Conservation (phyloP, 64 coral and sea anemone genomes). For the Dendrophyllia cribrosa region DNA sequence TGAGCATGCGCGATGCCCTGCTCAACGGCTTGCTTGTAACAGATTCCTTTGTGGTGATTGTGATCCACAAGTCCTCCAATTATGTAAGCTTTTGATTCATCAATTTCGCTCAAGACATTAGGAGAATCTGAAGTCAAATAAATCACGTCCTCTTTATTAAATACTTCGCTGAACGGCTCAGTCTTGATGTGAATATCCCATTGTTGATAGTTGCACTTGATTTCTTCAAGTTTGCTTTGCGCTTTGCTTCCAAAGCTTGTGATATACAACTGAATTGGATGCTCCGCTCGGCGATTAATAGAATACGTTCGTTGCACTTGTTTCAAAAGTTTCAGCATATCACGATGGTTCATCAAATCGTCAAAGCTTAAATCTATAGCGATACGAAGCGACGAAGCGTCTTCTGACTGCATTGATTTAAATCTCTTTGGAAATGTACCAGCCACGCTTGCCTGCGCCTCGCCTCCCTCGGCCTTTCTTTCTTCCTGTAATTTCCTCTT, state of each 20-base stretch:
- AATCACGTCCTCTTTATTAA: conserved; percentile 80
- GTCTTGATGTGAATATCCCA: conserved; percentile 93
- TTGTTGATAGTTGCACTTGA: conserved; percentile 49
- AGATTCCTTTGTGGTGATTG: conserved; percentile 95
- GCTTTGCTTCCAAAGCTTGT: conserved; percentile 92
- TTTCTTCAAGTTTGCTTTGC: conserved; percentile 57
- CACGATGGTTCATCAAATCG: conserved; percentile 79
- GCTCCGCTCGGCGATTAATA: conserved; percentile 65
- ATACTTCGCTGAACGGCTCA: conserved; percentile 66
- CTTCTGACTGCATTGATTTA: conserved; percentile 71
- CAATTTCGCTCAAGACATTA: conserved; percentile 79
- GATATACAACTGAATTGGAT: conserved; percentile 81
- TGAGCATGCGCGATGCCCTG: conserved; percentile 83
- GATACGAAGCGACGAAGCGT: conserved; percentile 72
- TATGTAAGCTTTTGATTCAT: conserved; percentile 87
- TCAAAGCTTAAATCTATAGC: conserved; percentile 92
- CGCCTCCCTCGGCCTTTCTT: conserved; percentile 13
- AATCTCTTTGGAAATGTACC: conserved; percentile 51
- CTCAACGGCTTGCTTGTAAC: conserved; percentile 80
- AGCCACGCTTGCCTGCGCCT: not conserved
- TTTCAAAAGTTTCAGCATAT: conserved; percentile 84
- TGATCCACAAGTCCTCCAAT: conserved; percentile 98
- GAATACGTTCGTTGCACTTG: conserved; percentile 84
- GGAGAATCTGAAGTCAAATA: conserved; percentile 95
- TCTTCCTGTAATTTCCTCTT: conserved; percentile 50